Conservation (phyloP, 2,797 vertebrate species). For the Poecile montanus region DNA sequence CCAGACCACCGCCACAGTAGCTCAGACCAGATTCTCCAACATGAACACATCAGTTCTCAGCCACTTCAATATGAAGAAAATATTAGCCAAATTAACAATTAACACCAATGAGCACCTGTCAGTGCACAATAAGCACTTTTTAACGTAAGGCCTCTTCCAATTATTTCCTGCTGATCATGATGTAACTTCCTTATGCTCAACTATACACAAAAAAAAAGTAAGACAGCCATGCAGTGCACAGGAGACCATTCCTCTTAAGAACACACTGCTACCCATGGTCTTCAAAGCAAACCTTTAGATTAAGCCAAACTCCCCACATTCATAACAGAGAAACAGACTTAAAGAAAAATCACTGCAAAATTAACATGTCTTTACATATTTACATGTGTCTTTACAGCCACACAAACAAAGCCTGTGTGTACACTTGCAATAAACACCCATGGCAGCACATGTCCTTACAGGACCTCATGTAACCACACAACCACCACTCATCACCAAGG, state of each 20-base stretch:
- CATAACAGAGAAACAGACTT: background rate
- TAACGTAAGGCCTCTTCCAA: background rate
- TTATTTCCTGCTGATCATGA: background rate
- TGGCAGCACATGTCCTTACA: background rate
- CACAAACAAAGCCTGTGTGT: rapidly evolving
- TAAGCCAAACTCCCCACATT: background rate
- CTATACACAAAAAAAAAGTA: background rate
- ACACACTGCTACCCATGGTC: background rate
- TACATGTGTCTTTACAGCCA: background rate
- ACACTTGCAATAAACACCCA: background rate
- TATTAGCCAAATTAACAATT: background rate
- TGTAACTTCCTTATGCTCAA: background rate
- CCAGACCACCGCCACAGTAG: background rate
- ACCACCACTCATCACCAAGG: background rate
- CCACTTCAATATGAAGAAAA: background rate
- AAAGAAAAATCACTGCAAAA: background rate
- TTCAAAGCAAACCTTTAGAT: background rate
- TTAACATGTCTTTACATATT: background rate
- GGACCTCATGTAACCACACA: background rate
- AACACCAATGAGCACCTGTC: background rate
- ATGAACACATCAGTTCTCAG: background rate
- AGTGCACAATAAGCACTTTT: background rate
- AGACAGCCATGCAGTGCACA: background rate
- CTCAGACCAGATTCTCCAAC: background rate
- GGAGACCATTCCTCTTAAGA: background rate